Evolutionary conservation across 2,113 vertebrate species (phyloP).

Genomic region (Morone saxatilis): DNA sequence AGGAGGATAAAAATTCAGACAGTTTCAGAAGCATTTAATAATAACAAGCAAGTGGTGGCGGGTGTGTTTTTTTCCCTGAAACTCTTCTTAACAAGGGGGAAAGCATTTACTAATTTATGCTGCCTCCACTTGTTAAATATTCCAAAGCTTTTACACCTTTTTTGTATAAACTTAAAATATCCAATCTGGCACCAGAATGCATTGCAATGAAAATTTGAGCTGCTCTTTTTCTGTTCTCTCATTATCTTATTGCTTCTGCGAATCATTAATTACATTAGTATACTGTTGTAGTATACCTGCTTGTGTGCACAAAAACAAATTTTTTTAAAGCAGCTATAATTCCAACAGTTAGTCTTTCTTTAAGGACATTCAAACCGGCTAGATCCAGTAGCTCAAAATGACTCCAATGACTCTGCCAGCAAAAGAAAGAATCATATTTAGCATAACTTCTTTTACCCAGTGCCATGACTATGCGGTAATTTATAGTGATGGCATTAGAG

Average conservation of each 20-base stretch:
- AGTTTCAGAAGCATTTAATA: conserved; percentile 46
- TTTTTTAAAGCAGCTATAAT: no score
- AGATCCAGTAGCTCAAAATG: not conserved
- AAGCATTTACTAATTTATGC: conserved; percentile 19
- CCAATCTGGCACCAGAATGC: not conserved
- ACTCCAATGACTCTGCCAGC: conserved; percentile 7
- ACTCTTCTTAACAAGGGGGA: conserved; percentile 21
- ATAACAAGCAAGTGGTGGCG: conserved; percentile 11
- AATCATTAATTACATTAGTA: not conserved
- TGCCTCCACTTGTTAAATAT: conserved; percentile 17
- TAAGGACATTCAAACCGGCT: not conserved
- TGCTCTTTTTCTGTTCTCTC: not conserved
- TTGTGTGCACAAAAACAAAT: not conserved
- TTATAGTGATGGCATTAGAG: conserved; percentile 30
- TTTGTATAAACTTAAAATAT: not conserved
- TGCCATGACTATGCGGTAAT: not conserved
- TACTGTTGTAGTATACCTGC: not conserved
- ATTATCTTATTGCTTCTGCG: not conserved
- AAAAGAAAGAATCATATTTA: not conserved
- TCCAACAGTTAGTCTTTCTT: not conserved
- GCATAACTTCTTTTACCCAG: not conserved
- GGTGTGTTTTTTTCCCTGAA: conserved; percentile 12
- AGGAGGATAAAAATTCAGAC: conserved; percentile 47
- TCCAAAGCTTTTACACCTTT: conserved; percentile 34
- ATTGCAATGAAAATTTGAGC: not conserved